Conservation (phyloP, 1,140 invertebrate genomes). For the Leptopilina boulardi region DNA sequence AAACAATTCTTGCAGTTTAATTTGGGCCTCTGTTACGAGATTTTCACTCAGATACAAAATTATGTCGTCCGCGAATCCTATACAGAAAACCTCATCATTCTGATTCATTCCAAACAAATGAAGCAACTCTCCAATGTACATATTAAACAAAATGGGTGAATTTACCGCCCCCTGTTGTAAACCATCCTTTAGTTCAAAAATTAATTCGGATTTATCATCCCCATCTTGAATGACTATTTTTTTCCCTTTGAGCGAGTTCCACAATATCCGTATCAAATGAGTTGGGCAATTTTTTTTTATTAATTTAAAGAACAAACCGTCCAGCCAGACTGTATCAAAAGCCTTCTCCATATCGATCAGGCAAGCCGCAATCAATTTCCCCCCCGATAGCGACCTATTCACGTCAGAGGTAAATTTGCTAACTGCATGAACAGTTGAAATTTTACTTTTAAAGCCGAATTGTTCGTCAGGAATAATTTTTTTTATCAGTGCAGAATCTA, state of each 20-base stretch:
- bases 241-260: constrained; percentile 9
- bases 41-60: neutral
- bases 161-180: neutral
- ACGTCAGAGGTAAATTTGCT: constrained; percentile 19
- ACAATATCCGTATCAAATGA: constrained; percentile 31
- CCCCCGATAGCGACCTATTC: neutral
- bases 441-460: constrained; percentile 36
- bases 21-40: neutral
- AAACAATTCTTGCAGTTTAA: constrained; percentile 5
- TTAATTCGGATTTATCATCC: too few species aligned
- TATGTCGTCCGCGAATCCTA: constrained; percentile 8
- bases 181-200: neutral
- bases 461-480: constrained; percentile 36
- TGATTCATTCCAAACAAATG: neutral
- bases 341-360: neutral
- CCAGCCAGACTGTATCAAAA: neutral
- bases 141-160: neutral
- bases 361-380: neutral
- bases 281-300: neutral
- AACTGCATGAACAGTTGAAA: constrained; percentile 18
- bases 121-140: neutral
- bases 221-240: neutral
- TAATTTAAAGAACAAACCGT: neutral
- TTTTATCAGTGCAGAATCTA: constrained; percentile 2
- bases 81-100: neutral